Conservation (phyloP, 2,888 invertebrate species). For the Drosophila paracracens region DNA sequence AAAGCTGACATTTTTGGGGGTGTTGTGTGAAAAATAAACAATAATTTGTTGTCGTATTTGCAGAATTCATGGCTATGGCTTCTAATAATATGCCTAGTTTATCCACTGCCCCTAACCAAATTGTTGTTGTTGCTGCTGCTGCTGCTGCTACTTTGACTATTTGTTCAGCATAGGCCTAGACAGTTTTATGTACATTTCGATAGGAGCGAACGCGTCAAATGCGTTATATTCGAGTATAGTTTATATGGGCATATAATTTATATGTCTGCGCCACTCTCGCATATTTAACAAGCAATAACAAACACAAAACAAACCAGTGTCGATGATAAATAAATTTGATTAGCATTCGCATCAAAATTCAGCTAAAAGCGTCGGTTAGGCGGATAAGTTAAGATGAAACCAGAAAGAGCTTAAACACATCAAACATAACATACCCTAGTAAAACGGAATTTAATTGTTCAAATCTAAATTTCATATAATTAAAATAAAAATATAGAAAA, state of each 20-base stretch:
- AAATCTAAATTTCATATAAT: background rate
- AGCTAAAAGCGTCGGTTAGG: background rate
- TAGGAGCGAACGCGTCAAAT: constrained; percentile 48
- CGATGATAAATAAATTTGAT: constrained; percentile 57
- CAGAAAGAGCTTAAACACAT: background rate
- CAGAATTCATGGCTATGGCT: constrained; percentile 13
- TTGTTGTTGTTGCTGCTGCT: constrained; percentile 16
- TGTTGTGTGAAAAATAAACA: constrained; percentile 62
- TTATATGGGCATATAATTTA: constrained; percentile 62
- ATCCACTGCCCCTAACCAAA: constrained; percentile 54
- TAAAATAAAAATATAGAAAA: background rate
- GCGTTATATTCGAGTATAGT: constrained; percentile 26
- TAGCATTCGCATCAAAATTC: constrained; percentile 30
- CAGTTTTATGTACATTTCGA: constrained; percentile 66
- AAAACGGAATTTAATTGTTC: background rate
- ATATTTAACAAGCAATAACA: constrained; percentile 45
- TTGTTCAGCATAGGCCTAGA: constrained; percentile 72
- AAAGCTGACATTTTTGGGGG: constrained; percentile 21
- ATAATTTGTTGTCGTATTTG: constrained; percentile 41
- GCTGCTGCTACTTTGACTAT: constrained; percentile 44
- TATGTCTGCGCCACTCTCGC: constrained; percentile 53
- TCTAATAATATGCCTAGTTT: constrained; percentile 66
- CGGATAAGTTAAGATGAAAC: background rate
- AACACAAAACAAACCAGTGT: constrained; percentile 29
- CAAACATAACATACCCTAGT: background rate